Evolutionary conservation across 2,797 vertebrate genomes (phyloP).

Genomic region (Xenopus petersii): DNA sequence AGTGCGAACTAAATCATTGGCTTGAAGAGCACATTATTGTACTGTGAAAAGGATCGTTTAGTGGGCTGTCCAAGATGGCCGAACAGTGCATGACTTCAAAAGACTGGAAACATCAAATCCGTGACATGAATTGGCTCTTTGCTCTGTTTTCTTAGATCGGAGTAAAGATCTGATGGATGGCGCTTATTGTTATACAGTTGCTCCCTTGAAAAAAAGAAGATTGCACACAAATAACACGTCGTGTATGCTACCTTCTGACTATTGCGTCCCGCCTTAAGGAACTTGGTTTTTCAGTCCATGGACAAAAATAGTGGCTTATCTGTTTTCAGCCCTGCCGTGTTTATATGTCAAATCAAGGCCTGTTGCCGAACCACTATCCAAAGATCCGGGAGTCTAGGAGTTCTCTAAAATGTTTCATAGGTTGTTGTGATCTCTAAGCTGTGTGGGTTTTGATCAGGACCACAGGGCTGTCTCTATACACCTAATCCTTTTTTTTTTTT

Average conservation of each 20-base stretch:
- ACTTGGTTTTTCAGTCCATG: neutral
- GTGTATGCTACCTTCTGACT: neutral
- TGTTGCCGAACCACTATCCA: neutral
- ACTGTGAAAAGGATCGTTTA: constrained; percentile 40
- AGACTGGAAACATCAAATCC: constrained; percentile 27
- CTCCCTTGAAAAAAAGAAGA: constrained; percentile 4
- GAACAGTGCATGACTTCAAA: constrained; percentile 36
- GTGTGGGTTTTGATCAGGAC: neutral
- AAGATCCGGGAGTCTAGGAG: neutral
- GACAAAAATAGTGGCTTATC: no score
- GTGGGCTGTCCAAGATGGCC: constrained; percentile 36
- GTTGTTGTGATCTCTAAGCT: neutral
- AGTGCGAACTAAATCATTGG: neutral
- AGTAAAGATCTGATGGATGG: constrained; percentile 27
- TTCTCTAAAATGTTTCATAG: neutral
- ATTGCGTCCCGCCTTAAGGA: neutral
- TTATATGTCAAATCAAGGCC: no score
- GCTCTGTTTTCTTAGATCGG: constrained; percentile 33
- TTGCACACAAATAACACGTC: neutral
- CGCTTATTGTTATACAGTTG: constrained; percentile 16
- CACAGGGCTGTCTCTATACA: neutral
- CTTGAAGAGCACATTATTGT: constrained; percentile 26
- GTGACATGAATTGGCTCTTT: neutral
- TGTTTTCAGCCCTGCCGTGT: no score
- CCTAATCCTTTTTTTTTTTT: neutral